A percentile compares a stretch with the other conserved stretches of the same genome.
phyloP scores from a whole-genome alignment of 2,113 vertebrate genomes.

The Archocentrus centrarchus region DNA sequence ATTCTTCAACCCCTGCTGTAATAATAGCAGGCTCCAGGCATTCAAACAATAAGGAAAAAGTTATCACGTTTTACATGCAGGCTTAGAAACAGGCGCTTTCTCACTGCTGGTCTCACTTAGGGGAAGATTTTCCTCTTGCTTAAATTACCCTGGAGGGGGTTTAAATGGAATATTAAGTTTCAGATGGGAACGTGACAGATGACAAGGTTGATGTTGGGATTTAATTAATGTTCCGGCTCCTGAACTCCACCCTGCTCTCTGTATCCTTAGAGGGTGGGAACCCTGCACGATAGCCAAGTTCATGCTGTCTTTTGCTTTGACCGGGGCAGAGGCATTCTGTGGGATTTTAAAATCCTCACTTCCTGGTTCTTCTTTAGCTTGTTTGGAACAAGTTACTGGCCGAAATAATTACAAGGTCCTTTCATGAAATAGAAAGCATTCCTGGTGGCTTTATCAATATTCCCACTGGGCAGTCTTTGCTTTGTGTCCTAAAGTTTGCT shows the following conservation, averaged over 20 bases:
- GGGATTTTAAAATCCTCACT: slow-evolving; percentile 44
- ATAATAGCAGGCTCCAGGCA: not conserved
- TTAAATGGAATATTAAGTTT: slow-evolving; percentile 9
- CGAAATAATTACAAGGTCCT: no score
- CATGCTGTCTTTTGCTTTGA: slow-evolving; percentile 73
- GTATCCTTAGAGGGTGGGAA: slow-evolving; percentile 80
- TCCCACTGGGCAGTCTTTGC: no score
- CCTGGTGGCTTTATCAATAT: slow-evolving; percentile 1
- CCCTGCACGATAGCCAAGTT: slow-evolving; percentile 35
- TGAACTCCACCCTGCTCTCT: slow-evolving; percentile 70
- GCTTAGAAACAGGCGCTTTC: not conserved
- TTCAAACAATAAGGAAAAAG: slow-evolving; percentile 70
- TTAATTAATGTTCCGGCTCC: slow-evolving; percentile 55
- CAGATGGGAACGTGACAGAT: slow-evolving; percentile 21
- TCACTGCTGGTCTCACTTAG: not conserved
- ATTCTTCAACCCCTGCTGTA: not conserved
- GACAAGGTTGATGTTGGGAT: slow-evolving; percentile 35
- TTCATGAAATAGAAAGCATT: slow-evolving; percentile 9
- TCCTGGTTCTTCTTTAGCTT: slow-evolving; percentile 40
- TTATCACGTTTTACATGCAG: not conserved
- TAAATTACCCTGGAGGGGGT: not conserved
- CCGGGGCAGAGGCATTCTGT: slow-evolving; percentile 24
- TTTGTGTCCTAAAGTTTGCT: not conserved
- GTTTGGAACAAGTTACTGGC: no score
- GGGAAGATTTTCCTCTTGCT: not conserved